phyloP scores from a whole-genome alignment of 2,113 vertebrate species.

The Blennius ocellaris region DNA sequence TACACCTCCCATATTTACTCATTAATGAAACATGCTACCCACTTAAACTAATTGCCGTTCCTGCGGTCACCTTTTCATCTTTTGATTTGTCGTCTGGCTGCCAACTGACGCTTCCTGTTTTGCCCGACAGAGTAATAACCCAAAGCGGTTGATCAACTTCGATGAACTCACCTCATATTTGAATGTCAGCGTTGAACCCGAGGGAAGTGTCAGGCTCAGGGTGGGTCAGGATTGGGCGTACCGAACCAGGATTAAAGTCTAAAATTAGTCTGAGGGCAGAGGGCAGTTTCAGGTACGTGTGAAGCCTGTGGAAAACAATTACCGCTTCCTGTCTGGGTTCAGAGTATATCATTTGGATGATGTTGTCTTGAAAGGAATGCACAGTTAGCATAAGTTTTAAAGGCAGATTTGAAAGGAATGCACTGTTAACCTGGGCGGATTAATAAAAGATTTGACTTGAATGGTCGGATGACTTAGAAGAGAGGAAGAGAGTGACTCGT shows the following conservation, averaged over 20 bases:
- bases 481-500: constrained; percentile 66
- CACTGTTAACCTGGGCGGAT: constrained; percentile 71
- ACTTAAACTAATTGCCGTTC: constrained; percentile 11
- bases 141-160: constrained; percentile 46
- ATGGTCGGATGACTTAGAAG: constrained; percentile 68
- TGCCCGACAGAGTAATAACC: constrained; percentile 11
- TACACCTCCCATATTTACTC: background rate
- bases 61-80: constrained; percentile 1
- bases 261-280: constrained; percentile 53
- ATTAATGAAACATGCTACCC: background rate
- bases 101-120: constrained; percentile 56
- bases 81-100: constrained; percentile 12
- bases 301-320: constrained; percentile 65
- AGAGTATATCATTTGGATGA: constrained; percentile 46
- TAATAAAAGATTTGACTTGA: constrained; percentile 73
- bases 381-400: constrained; percentile 62
- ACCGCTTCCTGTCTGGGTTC: constrained; percentile 70
- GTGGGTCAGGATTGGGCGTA: constrained; percentile 65
- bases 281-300: constrained; percentile 46
- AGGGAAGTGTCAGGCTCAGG: constrained; percentile 58
- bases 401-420: constrained; percentile 71
- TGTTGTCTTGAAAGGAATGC: constrained; percentile 61
- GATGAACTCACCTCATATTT: constrained; percentile 23
- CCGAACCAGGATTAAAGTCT: constrained; percentile 59
- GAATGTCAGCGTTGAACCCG: constrained; percentile 47